These are phyloP conservation scores for Orientallactaga bullata DNA, from an alignment of 2,113 vertebrate genomes.

Conservation along the genomic window DNA sequence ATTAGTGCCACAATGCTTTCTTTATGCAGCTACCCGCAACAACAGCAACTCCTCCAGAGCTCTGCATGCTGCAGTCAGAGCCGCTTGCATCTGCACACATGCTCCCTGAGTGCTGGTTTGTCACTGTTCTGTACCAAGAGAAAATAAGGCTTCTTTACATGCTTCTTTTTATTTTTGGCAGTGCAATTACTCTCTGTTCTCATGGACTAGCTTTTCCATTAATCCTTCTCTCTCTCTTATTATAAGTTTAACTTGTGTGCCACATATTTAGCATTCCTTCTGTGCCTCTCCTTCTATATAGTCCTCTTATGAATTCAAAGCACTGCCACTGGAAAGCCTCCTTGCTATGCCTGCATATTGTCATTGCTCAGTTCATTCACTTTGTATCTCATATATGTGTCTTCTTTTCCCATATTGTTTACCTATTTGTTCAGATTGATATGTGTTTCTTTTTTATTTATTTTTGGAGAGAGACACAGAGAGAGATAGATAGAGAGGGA, in stretches of 20 bases:
- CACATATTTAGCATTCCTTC: not conserved
- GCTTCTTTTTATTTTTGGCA: not conserved
- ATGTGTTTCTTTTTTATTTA: too few species aligned
- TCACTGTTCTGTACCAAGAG: not conserved
- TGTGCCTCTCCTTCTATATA: not conserved
- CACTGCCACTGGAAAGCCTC: not conserved
- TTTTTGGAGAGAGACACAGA: too few species aligned
- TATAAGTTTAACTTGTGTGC: not conserved
- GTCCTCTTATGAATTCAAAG: not conserved
- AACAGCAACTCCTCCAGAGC: not conserved
- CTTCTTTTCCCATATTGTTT: not conserved
- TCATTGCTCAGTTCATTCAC: not conserved
- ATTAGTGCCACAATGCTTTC: not conserved
- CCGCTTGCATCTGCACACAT: too few species aligned
- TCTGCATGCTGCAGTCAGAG: too few species aligned
- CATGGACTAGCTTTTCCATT: conserved; percentile 16
- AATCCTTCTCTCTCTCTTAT: not conserved
- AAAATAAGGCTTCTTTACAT: conserved; percentile 4
- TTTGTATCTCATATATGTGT: not conserved
- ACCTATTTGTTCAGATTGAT: not conserved
- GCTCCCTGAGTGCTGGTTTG: not conserved
- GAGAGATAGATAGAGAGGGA: too few species aligned
- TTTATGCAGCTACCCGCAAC: not conserved
- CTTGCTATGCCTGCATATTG: not conserved
- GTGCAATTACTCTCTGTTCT: conserved; percentile 39